A percentile compares a stretch with the other conserved stretches of the same genome.
phyloP scores from a whole-genome alignment of 2,888 invertebrate species.

The Tetrapedia diversipes region DNA sequence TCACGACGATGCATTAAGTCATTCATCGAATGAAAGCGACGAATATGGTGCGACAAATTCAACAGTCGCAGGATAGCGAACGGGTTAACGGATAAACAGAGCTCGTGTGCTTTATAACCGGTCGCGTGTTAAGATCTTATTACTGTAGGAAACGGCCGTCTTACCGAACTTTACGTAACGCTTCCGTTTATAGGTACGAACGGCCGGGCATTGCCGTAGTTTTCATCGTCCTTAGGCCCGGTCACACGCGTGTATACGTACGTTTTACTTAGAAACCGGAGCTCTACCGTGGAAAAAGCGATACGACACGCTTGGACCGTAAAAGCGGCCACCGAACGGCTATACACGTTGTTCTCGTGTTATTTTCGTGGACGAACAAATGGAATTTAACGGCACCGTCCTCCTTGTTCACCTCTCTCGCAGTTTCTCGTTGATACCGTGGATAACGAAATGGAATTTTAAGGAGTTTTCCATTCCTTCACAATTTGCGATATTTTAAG shows the following conservation, averaged over 20 bases:
- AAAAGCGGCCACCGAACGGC: conserved; percentile 37
- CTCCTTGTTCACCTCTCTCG: neutral
- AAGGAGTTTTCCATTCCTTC: no score
- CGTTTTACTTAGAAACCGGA: conserved; percentile 73
- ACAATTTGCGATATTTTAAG: no score
- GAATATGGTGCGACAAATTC: no score
- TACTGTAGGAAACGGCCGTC: conserved; percentile 17
- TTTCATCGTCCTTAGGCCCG: conserved; percentile 59
- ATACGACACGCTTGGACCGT: conserved; percentile 64
- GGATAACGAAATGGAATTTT: no score
- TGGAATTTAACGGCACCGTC: conserved; percentile 25
- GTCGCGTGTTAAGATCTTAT: conserved; percentile 34
- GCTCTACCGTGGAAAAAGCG: conserved; percentile 66
- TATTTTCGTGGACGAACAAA: conserved; percentile 28
- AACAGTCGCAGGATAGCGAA: conserved; percentile 4
- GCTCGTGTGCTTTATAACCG: conserved; percentile 28
- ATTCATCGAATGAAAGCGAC: no score
- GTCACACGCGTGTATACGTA: conserved; percentile 53
- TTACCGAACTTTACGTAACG: conserved; percentile 47
- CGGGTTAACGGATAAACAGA: no score
- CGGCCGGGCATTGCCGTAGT: conserved; percentile 46
- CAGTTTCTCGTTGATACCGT: neutral
- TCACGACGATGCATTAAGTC: no score
- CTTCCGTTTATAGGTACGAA: conserved; percentile 53
- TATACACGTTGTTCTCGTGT: conserved; percentile 33